Base-by-base conservation (phyloP, 2,888 invertebrate genomes). In the Eupeodes luniger region DNA sequence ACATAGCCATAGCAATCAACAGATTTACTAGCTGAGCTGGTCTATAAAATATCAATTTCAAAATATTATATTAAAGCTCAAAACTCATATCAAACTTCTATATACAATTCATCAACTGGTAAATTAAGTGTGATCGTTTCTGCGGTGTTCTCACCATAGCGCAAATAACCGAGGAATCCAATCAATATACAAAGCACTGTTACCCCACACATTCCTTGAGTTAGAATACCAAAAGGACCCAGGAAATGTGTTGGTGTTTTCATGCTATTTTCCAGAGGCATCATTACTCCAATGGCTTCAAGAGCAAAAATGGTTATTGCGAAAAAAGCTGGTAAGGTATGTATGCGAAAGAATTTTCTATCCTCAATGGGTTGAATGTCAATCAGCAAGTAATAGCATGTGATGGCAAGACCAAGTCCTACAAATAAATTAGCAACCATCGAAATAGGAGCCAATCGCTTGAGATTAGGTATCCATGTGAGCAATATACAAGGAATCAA, bases 301-400 rank as follows among this genome's bases (percentile, higher is more conserved):
- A 99, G 99, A 0, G 99, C 98, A 93, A 99, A 99, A 77, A 99
- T 97, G 0, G 98, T 98, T 44, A 99, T 97, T 47, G 99, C 98
- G 94, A 99, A 99, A 94, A 98, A 99, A 69, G 97, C 95, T 0
- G 99, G 98, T 93, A 98, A 95, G 62, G 95, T 94, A 0, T 92
- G 91, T 47, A 95, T 57, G 1, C 94, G 90, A 89, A 94, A 82
- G 40, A 91, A 90, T 86, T 90, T 44, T 78, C 94, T 91, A 7
- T 93, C 91, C 1, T 93, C 92, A 40, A 95, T 92, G 0, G 95
- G 90, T 0, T 95, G 95, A 91, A 96, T 92, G 93, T 95, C 95
- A 83, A 94, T 95, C 0, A 98, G 96, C 75, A 98, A 94, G 93
- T 98, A 98, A 93, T 97, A 97, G 91, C 98, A 96, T 0, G 98